Conservation (phyloP, 2,113 vertebrate species). For the Acanthochromis polyacanthus region DNA sequence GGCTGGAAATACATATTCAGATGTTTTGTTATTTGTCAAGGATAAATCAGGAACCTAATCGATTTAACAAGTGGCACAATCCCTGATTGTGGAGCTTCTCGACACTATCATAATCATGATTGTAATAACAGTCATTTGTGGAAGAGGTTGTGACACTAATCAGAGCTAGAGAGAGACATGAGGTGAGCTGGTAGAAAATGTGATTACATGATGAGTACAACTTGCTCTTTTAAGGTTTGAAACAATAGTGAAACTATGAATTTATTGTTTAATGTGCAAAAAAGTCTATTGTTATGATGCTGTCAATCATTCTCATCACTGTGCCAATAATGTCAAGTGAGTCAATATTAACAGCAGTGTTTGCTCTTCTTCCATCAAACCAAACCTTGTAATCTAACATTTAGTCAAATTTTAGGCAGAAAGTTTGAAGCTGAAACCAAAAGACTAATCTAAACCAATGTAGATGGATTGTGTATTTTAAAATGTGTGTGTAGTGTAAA, state of each 20-base stretch:
- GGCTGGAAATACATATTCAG: neutral
- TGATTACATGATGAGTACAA: neutral
- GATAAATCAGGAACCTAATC: slow-evolving; percentile 24
- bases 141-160: slow-evolving; percentile 5
- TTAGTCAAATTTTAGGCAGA: no score
- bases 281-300: no score
- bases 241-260: no score
- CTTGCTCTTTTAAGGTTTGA: neutral
- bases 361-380: no score
- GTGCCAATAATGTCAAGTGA: no score
- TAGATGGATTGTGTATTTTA: no score
- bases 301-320: no score
- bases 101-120: neutral
- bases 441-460: no score
- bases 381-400: no score
- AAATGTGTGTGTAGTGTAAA: neutral
- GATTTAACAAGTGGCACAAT: neutral
- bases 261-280: no score
- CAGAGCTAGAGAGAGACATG: neutral
- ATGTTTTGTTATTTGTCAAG: neutral
- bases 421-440: no score
- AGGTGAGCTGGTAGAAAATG: neutral
- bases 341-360: no score
- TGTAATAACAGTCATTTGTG: slow-evolving; percentile 30
- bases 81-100: neutral